phyloP scores from a whole-genome alignment of 2,888 invertebrate species.

The Siphlonurus alternatus region DNA sequence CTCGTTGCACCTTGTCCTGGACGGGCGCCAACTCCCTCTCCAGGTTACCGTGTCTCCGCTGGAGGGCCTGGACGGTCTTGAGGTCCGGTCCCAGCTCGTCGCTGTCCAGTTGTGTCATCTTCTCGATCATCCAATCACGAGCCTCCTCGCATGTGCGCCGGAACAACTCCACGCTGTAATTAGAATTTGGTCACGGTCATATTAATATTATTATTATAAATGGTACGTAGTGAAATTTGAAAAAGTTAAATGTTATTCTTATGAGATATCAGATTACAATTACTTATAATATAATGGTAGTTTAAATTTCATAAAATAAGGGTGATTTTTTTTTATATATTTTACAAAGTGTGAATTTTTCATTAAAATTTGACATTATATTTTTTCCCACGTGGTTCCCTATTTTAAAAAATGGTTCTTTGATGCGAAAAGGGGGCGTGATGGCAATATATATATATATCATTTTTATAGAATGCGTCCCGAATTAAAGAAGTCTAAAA shows the following conservation, averaged over 20 bases:
- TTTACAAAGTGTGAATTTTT: not conserved
- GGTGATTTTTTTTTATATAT: no score
- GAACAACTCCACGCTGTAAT: constrained; percentile 78
- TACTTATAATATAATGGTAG: no score
- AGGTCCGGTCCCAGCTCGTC: constrained; percentile 66
- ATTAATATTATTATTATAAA: not conserved
- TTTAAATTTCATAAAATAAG: no score
- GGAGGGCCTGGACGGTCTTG: constrained; percentile 78
- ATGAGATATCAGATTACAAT: no score
- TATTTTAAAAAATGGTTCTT: no score
- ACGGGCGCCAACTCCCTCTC: constrained; percentile 90
- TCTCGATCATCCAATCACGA: constrained; percentile 94
- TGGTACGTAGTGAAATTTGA: not conserved
- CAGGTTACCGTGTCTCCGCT: constrained; percentile 79
- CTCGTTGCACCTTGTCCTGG: constrained; percentile 74
- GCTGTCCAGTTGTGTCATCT: constrained; percentile 74
- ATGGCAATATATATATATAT: not conserved
- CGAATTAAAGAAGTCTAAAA: not conserved
- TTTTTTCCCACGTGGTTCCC: no score
- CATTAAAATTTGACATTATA: not conserved
- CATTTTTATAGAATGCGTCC: not conserved
- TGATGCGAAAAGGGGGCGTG: no score
- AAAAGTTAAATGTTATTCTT: no score
- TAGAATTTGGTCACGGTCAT: not conserved
- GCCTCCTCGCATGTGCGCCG: constrained; percentile 93